These are phyloP conservation scores for Lithophane leautieri DNA, from an alignment of 2,888 invertebrate genomes.

Conservation along the genomic window DNA sequence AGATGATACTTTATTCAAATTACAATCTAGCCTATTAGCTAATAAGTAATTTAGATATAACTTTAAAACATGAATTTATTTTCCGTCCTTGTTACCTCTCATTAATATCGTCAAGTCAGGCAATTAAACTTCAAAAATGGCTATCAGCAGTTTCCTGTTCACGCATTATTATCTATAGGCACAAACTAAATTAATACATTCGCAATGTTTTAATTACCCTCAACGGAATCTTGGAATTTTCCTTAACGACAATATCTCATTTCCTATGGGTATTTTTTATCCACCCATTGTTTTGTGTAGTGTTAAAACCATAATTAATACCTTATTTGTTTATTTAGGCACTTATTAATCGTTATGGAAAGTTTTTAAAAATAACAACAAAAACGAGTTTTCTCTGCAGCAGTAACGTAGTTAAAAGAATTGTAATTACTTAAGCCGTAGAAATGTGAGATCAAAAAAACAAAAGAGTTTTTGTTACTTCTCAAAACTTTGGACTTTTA, in stretches of 20 bases:
- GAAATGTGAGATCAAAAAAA: constrained; percentile 14
- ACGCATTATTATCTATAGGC: constrained; percentile 40
- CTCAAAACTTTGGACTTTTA: constrained; percentile 15
- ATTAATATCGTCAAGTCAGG: background rate
- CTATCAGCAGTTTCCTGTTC: constrained; percentile 40
- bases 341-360: background rate
- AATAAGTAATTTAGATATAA: no score
- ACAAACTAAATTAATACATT: constrained; percentile 17
- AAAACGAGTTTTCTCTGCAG: background rate
- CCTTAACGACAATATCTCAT: constrained; percentile 18
- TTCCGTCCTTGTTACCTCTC: background rate
- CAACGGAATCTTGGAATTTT: constrained; percentile 39
- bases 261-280: constrained; percentile 21
- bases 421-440: background rate
- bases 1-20: no score
- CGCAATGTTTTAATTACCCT: constrained; percentile 41
- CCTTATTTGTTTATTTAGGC: background rate
- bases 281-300: constrained; percentile 14
- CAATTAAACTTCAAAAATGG: constrained; percentile 25
- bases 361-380: background rate
- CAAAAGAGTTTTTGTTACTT: background rate
- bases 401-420: background rate
- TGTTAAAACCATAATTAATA: constrained; percentile 7
- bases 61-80: background rate
- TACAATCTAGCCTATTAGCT: no score